Percentiles rank a stretch among this genome's conserved stretches.
Evolutionary conservation across 2,113 vertebrate genomes (phyloP).

Genomic region (Pseudorectes ferrugineus): DNA sequence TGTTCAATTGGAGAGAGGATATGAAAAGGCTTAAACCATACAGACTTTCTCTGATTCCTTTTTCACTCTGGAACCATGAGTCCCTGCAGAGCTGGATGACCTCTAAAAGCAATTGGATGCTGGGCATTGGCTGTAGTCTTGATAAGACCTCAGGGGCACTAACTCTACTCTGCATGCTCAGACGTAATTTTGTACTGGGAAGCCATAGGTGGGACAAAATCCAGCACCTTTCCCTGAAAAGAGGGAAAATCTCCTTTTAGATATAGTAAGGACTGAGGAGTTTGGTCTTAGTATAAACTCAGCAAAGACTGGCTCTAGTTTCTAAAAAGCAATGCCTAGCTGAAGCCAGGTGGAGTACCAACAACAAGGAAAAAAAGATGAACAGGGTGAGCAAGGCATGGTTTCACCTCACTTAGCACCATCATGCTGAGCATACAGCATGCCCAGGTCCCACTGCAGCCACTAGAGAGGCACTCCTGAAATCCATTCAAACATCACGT

Average conservation of each 20-base stretch:
- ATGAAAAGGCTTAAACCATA: background rate
- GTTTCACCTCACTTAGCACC: background rate
- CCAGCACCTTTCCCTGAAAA: background rate
- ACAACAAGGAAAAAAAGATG: fast-evolving
- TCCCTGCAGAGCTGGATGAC: background rate
- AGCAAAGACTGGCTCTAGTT: background rate
- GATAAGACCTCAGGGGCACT: background rate
- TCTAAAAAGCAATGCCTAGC: background rate
- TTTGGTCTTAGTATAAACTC: background rate
- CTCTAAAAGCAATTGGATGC: fast-evolving
- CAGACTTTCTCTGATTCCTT: background rate
- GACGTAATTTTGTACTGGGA: background rate
- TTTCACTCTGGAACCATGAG: background rate
- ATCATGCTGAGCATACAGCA: background rate
- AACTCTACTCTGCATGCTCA: background rate
- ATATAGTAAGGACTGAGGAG: background rate
- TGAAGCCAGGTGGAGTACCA: background rate
- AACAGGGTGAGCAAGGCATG: background rate
- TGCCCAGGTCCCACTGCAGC: background rate
- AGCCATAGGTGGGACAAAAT: background rate
- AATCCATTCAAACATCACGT: background rate
- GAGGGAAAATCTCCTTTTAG: background rate
- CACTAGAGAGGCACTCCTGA: background rate
- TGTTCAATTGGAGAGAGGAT: background rate
- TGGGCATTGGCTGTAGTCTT: background rate